Conservation (phyloP, 2,888 invertebrate species). For the Biston stratarius region DNA sequence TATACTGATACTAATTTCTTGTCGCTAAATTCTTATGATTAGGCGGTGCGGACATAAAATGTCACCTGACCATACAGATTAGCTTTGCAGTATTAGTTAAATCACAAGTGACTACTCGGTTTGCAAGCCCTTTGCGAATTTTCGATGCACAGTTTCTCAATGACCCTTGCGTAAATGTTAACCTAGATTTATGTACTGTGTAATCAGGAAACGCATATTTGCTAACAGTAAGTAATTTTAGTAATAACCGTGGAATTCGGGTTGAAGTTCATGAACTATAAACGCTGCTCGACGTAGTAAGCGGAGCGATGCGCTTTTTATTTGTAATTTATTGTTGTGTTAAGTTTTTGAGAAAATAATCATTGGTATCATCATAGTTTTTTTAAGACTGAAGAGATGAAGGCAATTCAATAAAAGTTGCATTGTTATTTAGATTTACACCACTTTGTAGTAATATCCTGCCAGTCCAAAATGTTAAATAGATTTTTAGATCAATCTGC, state of each 20-base stretch:
- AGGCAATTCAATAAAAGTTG: too few relatives aligned
- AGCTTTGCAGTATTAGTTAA: constrained; percentile 25
- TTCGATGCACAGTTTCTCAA: constrained; percentile 35
- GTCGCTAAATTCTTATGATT: constrained; percentile 54
- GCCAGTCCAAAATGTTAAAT: too few relatives aligned
- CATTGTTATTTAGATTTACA: too few relatives aligned
- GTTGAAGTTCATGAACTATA: constrained; percentile 48
- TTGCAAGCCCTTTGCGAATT: constrained; percentile 29
- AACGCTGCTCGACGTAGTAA: constrained; percentile 6
- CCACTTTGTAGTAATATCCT: too few relatives aligned
- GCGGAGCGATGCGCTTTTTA: constrained; percentile 16
- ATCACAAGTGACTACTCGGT: constrained; percentile 15
- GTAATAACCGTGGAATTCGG: constrained; percentile 45
- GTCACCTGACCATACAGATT: constrained; percentile 47
- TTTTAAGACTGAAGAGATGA: neutral
- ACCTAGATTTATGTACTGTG: constrained; percentile 42
- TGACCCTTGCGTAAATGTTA: constrained; percentile 38
- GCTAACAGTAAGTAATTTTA: constrained; percentile 40
- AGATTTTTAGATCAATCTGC: too few relatives aligned
- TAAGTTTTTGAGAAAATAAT: too few relatives aligned
- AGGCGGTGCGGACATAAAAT: constrained; percentile 51
- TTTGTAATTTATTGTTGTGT: neutral
- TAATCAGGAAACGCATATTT: constrained; percentile 45
- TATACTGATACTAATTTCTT: constrained; percentile 52
- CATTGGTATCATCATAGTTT: too few relatives aligned